Percentiles rank a stretch among this genome's conserved stretches.
Evolutionary conservation across 2,113 vertebrate genomes (phyloP).

Genomic region (Salminus brasiliensis): DNA sequence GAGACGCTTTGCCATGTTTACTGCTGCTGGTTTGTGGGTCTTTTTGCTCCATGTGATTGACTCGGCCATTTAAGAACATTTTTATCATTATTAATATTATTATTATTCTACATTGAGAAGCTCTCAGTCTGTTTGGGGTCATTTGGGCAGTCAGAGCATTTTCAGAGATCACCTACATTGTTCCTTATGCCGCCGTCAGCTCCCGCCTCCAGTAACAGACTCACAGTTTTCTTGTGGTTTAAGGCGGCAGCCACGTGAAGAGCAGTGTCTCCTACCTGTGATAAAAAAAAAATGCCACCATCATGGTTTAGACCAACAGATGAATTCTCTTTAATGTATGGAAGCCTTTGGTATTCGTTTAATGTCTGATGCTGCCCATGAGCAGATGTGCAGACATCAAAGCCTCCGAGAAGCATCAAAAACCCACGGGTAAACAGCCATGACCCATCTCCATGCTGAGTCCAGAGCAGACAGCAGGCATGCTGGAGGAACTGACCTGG

Average conservation of each 20-base stretch:
- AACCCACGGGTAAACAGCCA: neutral
- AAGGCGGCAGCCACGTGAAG: slow-evolving; percentile 88
- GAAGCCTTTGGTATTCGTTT: neutral
- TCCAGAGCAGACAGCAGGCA: neutral
- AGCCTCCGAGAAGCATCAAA: neutral
- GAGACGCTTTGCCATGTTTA: too few relatives aligned
- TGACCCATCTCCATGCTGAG: neutral
- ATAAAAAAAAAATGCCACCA: neutral
- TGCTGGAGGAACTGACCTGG: slow-evolving; percentile 80
- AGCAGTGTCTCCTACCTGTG: slow-evolving; percentile 86
- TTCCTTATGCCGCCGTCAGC: slow-evolving; percentile 81
- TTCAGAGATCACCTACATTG: slow-evolving; percentile 72
- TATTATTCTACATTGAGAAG: too few relatives aligned
- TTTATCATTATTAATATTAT: too few relatives aligned
- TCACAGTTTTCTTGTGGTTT: slow-evolving; percentile 88
- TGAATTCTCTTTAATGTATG: neutral
- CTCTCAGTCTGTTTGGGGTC: too few relatives aligned
- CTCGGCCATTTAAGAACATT: too few relatives aligned
- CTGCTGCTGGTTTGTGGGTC: too few relatives aligned
- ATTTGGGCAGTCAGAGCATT: neutral
- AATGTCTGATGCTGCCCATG: neutral
- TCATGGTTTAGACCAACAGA: neutral
- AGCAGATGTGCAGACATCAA: neutral
- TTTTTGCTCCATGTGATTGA: too few relatives aligned
- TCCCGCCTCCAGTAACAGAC: slow-evolving; percentile 85